Percentiles rank a stretch among this genome's conserved stretches.
Conservation (phyloP, 2,797 vertebrate species). For the Trichosurus vulpecula region DNA sequence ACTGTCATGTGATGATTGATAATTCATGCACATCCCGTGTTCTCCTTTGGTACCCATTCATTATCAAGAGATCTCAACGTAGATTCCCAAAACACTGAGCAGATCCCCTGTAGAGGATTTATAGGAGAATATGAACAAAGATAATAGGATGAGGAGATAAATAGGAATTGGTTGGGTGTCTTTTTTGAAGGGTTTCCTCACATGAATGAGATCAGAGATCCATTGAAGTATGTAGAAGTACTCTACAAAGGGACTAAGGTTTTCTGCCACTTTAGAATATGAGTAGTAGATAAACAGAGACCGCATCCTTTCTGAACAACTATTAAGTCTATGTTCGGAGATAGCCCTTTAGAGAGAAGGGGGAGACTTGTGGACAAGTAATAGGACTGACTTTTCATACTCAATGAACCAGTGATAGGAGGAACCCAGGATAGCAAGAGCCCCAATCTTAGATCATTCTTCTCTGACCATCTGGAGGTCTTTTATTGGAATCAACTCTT, state of each 20-base stretch:
- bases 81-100: not conserved
- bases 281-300: not conserved
- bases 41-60: not conserved
- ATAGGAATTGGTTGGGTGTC: not conserved
- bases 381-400: conserved; percentile 2
- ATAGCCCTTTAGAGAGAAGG: not conserved
- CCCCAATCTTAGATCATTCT: not conserved
- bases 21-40: not conserved
- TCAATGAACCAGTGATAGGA: not conserved
- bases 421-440: too few relatives aligned
- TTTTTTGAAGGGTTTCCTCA: not conserved
- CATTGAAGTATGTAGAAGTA: not conserved
- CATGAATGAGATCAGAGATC: not conserved
- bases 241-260: not conserved
- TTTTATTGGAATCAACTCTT: not conserved
- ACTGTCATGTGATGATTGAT: not conserved
- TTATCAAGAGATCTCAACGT: not conserved
- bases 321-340: not conserved
- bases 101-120: too few relatives aligned
- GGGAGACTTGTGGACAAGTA: conserved; percentile 14
- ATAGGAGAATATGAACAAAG: not conserved
- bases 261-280: not conserved
- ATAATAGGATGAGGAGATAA: not conserved
- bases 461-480: not conserved
- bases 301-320: not conserved